phyloP scores from a whole-genome alignment of 2,797 vertebrate genomes.

The Gymnocypris eckloni region DNA sequence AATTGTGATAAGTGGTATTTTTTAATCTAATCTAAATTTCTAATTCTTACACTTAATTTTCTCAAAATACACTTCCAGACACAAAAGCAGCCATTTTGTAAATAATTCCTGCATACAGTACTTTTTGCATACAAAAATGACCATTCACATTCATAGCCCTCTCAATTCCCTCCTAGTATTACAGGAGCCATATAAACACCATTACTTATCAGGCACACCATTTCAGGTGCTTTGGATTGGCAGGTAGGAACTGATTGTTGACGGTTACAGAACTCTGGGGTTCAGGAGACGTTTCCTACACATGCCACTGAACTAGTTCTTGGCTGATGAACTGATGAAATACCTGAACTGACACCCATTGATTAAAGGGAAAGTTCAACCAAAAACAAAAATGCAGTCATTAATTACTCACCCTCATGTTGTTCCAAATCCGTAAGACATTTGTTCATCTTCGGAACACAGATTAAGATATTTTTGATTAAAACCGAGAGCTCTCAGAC shows the following conservation, averaged over 20 bases:
- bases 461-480: neutral
- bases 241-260: conserved; percentile 53
- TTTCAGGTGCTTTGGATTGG: conserved; percentile 17
- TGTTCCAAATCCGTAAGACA: neutral
- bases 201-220: neutral
- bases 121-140: neutral
- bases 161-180: neutral
- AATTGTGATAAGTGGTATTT: neutral
- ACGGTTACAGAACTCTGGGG: conserved; percentile 59
- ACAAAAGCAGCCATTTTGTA: neutral
- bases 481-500: neutral
- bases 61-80: neutral
- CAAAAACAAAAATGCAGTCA: neutral
- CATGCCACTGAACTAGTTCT: neutral
- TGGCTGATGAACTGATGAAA: neutral
- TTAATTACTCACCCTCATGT: neutral
- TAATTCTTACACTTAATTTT: neutral
- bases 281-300: conserved; percentile 44
- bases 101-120: neutral
- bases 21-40: neutral
- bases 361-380: neutral
- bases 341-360: neutral
- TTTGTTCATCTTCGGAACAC: neutral
- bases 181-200: neutral
- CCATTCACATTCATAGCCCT: neutral